Evolutionary conservation across 1,140 invertebrate genomes (phyloP).

Genomic region (Plutomurus gul): DNA sequence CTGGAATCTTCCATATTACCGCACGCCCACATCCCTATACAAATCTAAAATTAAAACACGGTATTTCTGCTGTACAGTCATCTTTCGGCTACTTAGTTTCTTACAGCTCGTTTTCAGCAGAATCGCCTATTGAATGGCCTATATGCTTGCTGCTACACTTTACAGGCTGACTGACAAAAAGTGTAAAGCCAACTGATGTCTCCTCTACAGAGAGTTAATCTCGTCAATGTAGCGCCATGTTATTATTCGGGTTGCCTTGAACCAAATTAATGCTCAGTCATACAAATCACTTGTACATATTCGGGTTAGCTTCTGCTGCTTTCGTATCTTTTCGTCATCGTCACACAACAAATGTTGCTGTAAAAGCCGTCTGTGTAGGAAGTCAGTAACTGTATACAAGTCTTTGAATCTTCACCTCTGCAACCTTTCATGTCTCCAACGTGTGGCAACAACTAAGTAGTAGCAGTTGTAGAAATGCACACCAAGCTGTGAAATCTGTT

Average conservation of each 20-base stretch:
- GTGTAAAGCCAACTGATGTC: background rate
- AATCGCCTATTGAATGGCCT: background rate
- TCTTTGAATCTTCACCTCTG: no score
- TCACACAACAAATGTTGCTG: no score
- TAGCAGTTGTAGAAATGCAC: no score
- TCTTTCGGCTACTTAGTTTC: background rate
- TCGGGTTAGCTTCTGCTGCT: no score
- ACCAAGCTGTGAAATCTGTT: no score
- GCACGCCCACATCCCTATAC: constrained; percentile 36
- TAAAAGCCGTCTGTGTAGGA: no score
- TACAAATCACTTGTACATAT: no score
- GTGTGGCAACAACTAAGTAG: no score
- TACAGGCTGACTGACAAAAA: background rate
- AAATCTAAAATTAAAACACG: constrained; percentile 45
- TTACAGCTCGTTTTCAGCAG: background rate
- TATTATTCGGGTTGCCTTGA: constrained; percentile 29
- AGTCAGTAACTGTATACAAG: no score
- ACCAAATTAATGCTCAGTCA: constrained; percentile 32
- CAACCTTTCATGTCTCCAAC: no score
- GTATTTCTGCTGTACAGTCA: constrained; percentile 20
- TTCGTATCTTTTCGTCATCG: no score
- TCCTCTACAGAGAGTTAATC: background rate
- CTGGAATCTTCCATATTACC: constrained; percentile 41
- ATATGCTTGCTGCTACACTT: background rate
- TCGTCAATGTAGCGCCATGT: background rate